These are phyloP conservation scores for Bos taurus DNA, from an alignment of 2,113 vertebrate species.

Conservation along the genomic window DNA sequence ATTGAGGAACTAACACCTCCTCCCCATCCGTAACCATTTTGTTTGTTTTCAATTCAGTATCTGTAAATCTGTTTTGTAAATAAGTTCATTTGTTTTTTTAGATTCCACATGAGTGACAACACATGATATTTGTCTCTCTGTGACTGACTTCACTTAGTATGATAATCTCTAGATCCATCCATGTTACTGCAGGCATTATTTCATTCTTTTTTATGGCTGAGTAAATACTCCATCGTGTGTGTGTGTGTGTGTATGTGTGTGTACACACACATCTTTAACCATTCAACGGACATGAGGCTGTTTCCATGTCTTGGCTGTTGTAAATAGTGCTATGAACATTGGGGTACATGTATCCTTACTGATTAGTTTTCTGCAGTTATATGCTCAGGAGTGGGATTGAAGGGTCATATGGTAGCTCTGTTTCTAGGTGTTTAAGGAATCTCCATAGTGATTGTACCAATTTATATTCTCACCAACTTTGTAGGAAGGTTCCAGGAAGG, in stretches of 20 bases:
- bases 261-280: background rate
- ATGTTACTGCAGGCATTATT: background rate
- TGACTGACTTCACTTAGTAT: background rate
- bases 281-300: background rate
- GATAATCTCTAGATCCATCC: background rate
- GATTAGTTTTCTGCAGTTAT: background rate
- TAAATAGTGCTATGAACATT: background rate
- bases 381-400: background rate
- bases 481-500: background rate
- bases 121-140: background rate
- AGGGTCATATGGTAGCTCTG: background rate
- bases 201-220: background rate
- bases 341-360: background rate
- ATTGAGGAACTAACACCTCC: background rate
- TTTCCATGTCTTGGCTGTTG: background rate
- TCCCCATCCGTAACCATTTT: background rate
- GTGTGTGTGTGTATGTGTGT: background rate
- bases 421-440: background rate
- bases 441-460: background rate
- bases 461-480: background rate
- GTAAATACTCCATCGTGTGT: background rate
- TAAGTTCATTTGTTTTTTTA: background rate
- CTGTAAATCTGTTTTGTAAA: background rate
- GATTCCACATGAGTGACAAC: background rate
- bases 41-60: background rate